Conservation (phyloP, 1,140 invertebrate genomes). For the Micrasema longulum region DNA sequence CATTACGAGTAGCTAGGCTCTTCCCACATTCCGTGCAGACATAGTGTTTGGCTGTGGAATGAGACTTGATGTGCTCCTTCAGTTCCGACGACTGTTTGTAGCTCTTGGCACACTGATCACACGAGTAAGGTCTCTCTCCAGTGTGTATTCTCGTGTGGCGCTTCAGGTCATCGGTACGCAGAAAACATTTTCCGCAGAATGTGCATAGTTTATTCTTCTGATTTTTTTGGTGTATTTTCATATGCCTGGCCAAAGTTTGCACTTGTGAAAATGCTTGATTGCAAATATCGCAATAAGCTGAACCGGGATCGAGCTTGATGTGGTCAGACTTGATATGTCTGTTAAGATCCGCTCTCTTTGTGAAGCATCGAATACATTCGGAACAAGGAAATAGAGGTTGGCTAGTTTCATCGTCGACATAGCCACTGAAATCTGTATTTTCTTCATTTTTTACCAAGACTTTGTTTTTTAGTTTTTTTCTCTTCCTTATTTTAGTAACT, state of each 20-base stretch:
- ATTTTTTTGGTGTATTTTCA: slow-evolving; percentile 58
- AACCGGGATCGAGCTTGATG: background rate
- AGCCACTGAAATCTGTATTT: slow-evolving; percentile 24
- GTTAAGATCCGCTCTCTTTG: slow-evolving; percentile 35
- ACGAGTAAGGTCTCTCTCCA: slow-evolving; percentile 71
- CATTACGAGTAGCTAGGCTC: slow-evolving; percentile 57
- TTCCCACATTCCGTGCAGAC: slow-evolving; percentile 72
- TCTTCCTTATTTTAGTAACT: slow-evolving; percentile 19
- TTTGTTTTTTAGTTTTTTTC: slow-evolving; percentile 19
- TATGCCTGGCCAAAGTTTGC: slow-evolving; percentile 60
- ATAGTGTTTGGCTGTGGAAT: slow-evolving; percentile 73
- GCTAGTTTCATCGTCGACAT: slow-evolving; percentile 32
- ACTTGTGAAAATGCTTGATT: slow-evolving; percentile 60
- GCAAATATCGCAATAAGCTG: slow-evolving; percentile 44
- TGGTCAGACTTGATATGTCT: slow-evolving; percentile 40
- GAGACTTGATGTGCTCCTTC: slow-evolving; percentile 70
- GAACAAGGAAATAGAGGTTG: slow-evolving; percentile 38
- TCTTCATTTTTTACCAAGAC: slow-evolving; percentile 19
- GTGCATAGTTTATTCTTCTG: slow-evolving; percentile 51
- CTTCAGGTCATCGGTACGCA: slow-evolving; percentile 52
- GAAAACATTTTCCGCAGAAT: slow-evolving; percentile 55
- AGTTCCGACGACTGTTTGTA: slow-evolving; percentile 64
- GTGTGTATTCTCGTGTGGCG: slow-evolving; percentile 71
- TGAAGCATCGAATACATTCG: slow-evolving; percentile 41
- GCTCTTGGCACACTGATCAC: slow-evolving; percentile 59